phyloP scores from a whole-genome alignment of 2,797 vertebrate genomes.

The Lepus oiostolus region DNA sequence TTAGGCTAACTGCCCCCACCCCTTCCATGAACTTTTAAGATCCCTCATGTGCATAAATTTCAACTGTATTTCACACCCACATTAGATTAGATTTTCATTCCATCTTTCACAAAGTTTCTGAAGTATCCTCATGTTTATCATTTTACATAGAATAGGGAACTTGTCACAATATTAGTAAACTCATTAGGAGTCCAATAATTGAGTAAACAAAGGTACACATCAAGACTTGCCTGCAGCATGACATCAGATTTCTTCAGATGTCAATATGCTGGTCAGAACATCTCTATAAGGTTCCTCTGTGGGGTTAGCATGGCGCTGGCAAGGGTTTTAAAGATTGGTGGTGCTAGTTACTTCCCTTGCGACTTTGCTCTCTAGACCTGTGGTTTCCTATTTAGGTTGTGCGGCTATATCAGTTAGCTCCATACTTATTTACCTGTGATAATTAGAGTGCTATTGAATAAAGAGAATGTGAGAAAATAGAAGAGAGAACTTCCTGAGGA shows the following conservation, averaged over 20 bases:
- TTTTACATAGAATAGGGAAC: background rate
- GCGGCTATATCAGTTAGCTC: background rate
- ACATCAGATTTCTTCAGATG: conserved; percentile 40
- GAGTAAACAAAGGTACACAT: conserved; percentile 23
- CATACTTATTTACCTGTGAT: background rate
- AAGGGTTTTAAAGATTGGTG: background rate
- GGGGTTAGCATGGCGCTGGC: background rate
- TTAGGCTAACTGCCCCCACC: too few species aligned
- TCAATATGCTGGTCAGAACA: background rate
- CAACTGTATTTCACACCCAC: too few species aligned
- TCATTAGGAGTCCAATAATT: background rate
- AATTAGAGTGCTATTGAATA: background rate
- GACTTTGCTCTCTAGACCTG: conserved; percentile 12
- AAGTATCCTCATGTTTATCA: background rate
- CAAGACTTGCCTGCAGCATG: background rate
- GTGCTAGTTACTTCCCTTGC: background rate
- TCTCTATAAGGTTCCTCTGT: background rate
- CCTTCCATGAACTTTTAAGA: too few species aligned
- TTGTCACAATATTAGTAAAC: background rate
- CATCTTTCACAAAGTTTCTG: too few species aligned
- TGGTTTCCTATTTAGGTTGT: conserved; percentile 14
- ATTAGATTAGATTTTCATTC: too few species aligned
- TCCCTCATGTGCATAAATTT: too few species aligned
- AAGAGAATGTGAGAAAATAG: background rate
- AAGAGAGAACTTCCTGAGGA: background rate